Base-by-base conservation (phyloP, 2,797 vertebrate species). In the Lateolabrax maculatus region DNA sequence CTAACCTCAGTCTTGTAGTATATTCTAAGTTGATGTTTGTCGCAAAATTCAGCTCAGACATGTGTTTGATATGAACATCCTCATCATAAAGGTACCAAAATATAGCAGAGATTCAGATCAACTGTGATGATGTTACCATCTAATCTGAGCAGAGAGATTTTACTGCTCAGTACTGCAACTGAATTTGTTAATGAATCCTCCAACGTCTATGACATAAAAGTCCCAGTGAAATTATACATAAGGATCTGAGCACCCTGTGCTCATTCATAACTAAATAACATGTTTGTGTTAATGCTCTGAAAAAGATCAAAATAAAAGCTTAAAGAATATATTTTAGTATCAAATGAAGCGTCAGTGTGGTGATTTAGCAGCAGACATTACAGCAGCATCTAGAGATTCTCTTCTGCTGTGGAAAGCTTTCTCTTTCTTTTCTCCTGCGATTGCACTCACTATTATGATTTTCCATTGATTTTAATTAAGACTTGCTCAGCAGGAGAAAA, bases 401-500 rank as follows among this genome's bases (percentile, higher is more conserved):
- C 79, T 83, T 79, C 57, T 43, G 84, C 85, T 44, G 78, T 85
- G 81, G 75, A 87, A 84, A 90, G 77, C 81, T 74, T 83, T 90
- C 77, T 89, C 81, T 89, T 83, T 84, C 84, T 84, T 87, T 89
- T 92, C 85, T 63, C 70, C 82, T 80, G 83, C 89, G 83, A 90
- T 87, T 88, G 90, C 90, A 83, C 88, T 92, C 91, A 84, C 91
- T 93, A 83, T 90, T 93, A 94, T 94, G 93, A 95, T 95, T 96
- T 96, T 96, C 96, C 95, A 94, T 94, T 94, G 91, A 93, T 94
- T 96, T 96, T 96, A 96, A 96, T 96, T 96, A 96, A 96, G 95
- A 94, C 90, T 94, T 77, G 87, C 95, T 80, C 96, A 96, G 95
- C 94, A 87, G 95, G 95, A 93, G 90, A 93, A 94, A 94, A 96